These are phyloP conservation scores for Acrocephalus arundinaceus DNA, from an alignment of 2,113 vertebrate genomes.

Conservation along the genomic window DNA sequence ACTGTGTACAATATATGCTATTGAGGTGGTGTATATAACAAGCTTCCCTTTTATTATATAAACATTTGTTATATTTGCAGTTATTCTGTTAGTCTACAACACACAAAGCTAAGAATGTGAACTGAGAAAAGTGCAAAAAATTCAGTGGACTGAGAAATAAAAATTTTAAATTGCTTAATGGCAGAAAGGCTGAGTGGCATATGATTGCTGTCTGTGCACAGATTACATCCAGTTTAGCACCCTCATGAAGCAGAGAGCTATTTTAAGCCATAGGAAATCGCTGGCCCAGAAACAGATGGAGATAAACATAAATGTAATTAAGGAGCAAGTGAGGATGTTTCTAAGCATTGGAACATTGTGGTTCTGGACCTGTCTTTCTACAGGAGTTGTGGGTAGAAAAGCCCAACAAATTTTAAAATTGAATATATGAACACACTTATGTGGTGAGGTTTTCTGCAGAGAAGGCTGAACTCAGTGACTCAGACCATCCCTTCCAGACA, in stretches of 20 bases:
- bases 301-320: slow-evolving; percentile 11
- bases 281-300: neutral
- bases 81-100: too few species aligned
- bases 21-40: too few species aligned
- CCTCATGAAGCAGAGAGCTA: neutral
- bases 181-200: neutral
- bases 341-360: neutral
- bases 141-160: neutral
- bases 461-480: neutral
- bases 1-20: neutral
- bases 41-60: too few species aligned
- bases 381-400: neutral
- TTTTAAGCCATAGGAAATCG: slow-evolving; percentile 5
- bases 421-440: neutral
- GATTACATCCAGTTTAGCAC: neutral
- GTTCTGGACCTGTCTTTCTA: neutral
- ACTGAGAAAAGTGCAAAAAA: neutral
- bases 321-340: neutral
- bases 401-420: neutral
- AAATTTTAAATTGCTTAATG: neutral
- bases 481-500: neutral
- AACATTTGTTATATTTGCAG: too few species aligned
- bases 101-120: neutral
- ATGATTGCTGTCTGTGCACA: neutral
- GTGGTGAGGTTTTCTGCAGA: neutral